phyloP scores from a whole-genome alignment of 2,113 vertebrate genomes.

The Phainopepla nitens region DNA sequence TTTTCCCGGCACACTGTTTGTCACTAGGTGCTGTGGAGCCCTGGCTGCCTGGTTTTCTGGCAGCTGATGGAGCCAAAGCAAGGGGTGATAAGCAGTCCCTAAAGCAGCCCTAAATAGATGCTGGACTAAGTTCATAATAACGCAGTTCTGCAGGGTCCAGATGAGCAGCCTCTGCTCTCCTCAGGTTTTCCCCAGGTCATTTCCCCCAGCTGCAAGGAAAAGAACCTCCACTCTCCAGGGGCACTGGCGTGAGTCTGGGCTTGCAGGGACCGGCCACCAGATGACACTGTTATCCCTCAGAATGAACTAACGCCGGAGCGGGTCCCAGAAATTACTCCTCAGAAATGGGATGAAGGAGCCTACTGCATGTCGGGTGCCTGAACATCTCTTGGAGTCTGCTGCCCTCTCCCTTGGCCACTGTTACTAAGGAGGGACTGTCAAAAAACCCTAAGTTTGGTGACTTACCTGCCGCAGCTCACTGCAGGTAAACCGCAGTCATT shows the following conservation, averaged over 20 bases:
- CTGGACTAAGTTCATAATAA: not conserved
- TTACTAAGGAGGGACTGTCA: too few species aligned
- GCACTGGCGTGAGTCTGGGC: not conserved
- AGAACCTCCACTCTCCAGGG: fast-evolving
- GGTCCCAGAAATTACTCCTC: fast-evolving
- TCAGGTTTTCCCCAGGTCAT: not conserved
- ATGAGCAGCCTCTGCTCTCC: not conserved
- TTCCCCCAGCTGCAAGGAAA: not conserved
- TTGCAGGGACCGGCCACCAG: conserved; percentile 34
- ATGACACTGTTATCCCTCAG: conserved; percentile 22
- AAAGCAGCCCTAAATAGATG: not conserved
- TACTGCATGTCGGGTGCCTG: fast-evolving
- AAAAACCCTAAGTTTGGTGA: not conserved
- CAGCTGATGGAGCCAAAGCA: not conserved
- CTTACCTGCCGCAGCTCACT: not conserved
- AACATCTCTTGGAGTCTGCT: not conserved
- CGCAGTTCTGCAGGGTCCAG: too few species aligned
- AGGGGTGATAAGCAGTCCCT: not conserved
- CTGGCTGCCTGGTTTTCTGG: not conserved
- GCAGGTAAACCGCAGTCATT: not conserved
- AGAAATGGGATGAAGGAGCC: not conserved
- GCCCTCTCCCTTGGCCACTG: not conserved
- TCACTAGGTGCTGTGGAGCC: not conserved
- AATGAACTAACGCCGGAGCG: fast-evolving
- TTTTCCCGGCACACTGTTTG: not conserved